Evolutionary conservation across 2,888 invertebrate species (phyloP).

Genomic region (Patella pellucida): DNA sequence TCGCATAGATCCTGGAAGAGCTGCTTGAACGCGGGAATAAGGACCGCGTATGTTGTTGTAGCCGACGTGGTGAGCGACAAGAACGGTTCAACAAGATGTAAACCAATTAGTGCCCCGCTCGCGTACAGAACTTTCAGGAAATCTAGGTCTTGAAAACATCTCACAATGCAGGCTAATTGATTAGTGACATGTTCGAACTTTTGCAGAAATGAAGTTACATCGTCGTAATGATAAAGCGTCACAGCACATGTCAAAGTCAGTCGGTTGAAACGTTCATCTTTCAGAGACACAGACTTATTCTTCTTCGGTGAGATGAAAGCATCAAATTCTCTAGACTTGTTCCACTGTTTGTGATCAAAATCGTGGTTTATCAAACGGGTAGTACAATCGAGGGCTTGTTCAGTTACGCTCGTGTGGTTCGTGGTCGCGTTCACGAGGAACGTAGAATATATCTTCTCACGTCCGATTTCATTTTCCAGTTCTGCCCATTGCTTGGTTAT

Average conservation of each 20-base stretch:
- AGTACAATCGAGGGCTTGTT: neutral
- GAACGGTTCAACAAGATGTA: neutral
- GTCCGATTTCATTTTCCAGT: neutral
- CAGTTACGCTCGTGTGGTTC: neutral
- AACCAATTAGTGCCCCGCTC: neutral
- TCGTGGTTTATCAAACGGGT: neutral
- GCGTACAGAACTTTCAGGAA: neutral
- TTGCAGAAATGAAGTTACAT: neutral
- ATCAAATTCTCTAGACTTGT: neutral
- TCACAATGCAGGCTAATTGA: neutral
- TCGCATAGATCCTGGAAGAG: neutral
- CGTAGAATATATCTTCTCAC: neutral
- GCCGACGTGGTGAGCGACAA: neutral
- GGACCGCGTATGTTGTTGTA: neutral
- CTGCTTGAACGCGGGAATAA: neutral
- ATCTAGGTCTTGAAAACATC: neutral
- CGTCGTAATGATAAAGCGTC: no score
- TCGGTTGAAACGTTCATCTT: conserved; percentile 13
- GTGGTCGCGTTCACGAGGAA: neutral
- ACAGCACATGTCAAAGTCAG: no score
- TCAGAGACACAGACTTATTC: conserved; percentile 20
- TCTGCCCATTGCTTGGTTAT: neutral
- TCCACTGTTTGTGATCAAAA: conserved; percentile 2
- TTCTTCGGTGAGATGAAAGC: conserved; percentile 9
- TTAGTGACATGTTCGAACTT: neutral